phyloP scores from a whole-genome alignment of 2,113 vertebrate species.

The Nesospiza acunhae region DNA sequence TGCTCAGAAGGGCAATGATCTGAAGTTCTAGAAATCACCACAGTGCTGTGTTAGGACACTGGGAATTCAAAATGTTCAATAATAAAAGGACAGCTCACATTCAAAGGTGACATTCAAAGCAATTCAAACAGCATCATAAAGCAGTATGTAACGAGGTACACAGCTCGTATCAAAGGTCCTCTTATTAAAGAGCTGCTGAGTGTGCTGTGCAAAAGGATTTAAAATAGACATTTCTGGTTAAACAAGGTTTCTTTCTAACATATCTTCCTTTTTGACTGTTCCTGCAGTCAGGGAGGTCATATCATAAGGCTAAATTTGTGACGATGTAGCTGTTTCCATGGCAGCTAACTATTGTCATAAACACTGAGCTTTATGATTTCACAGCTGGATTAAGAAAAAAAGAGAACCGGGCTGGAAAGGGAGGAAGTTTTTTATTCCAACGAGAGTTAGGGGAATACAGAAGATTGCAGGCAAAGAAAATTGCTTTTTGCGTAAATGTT shows the following conservation, averaged over 20 bases:
- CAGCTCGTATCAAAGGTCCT: neutral
- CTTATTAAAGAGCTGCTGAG: neutral
- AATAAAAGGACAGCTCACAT: neutral
- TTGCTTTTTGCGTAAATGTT: constrained; percentile 70
- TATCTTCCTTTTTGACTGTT: constrained; percentile 46
- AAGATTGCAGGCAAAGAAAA: constrained; percentile 69
- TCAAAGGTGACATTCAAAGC: constrained; percentile 47
- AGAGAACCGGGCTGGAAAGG: constrained; percentile 46
- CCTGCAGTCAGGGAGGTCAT: constrained; percentile 43
- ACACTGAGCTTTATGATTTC: constrained; percentile 75
- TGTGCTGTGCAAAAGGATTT: neutral
- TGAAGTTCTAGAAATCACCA: constrained; percentile 14
- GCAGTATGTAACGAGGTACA: constrained; percentile 7
- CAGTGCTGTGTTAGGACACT: neutral
- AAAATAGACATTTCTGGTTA: constrained; percentile 28
- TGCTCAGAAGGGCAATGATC: neutral
- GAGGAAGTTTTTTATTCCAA: constrained; percentile 69
- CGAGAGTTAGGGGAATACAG: constrained; percentile 65
- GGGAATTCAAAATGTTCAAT: constrained; percentile 23
- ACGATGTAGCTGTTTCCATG: constrained; percentile 71
- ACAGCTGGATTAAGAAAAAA: constrained; percentile 73
- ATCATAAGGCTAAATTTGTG: constrained; percentile 66
- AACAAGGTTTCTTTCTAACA: neutral
- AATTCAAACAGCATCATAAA: constrained; percentile 15
- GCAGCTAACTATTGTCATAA: constrained; percentile 77